Conservation (phyloP, 2,888 invertebrate genomes). For the Bombylius discolor region DNA sequence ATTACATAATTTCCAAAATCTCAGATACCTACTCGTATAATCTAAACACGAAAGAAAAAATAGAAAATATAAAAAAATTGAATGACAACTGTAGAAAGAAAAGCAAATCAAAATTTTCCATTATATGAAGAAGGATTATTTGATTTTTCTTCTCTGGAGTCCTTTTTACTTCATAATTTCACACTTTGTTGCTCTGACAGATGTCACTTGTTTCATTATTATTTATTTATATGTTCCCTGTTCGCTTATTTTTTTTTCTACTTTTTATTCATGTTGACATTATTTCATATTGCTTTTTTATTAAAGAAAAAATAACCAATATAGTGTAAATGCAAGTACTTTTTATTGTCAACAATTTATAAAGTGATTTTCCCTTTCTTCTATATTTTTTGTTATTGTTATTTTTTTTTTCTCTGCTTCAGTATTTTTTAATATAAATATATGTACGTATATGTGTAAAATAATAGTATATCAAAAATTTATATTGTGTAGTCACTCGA, state of each 20-base stretch:
- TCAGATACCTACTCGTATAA: too few species aligned
- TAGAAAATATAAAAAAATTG: neutral
- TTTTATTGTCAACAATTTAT: conserved; percentile 15
- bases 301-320: neutral
- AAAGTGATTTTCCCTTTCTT: conserved; percentile 12
- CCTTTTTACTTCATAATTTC: conserved; percentile 21
- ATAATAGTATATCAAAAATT: neutral
- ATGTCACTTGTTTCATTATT: conserved; percentile 28
- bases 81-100: neutral
- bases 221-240: conserved; percentile 15
- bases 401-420: neutral
- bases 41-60: too few species aligned
- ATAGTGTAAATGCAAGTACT: neutral
- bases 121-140: too few species aligned
- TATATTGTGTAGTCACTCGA: neutral
- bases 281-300: neutral
- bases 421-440: neutral
- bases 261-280: too few species aligned
- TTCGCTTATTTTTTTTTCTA: too few species aligned
- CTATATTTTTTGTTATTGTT: neutral
- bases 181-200: conserved; percentile 31
- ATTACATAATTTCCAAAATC: too few species aligned
- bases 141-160: too few species aligned
- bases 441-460: neutral
- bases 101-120: neutral